Evolutionary conservation across 2,113 vertebrate genomes (phyloP), one percentile per base, ranked within the genome.

Genomic region (Chaetops frenatus): DNA sequence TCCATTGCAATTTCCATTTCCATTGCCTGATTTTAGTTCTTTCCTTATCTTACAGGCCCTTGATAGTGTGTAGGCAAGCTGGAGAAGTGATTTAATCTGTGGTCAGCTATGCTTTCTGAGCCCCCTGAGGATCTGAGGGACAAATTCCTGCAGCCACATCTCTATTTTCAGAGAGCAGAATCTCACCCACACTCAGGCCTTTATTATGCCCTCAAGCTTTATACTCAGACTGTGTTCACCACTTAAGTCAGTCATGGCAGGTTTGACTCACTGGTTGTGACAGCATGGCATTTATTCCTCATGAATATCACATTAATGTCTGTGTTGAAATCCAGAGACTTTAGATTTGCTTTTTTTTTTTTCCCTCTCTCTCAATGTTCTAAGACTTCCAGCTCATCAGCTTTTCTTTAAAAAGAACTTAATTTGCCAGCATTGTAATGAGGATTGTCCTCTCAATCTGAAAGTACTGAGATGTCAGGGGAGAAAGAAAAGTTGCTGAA

Each of bases 91-190:
- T 60, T 90, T 90, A 6, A 3, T 60, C 65, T 76, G 44, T 33
- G 20, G 14, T 71, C 20, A 74, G 9, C 24, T 23, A 10, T 42
- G 28, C 3, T 84, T 84, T 67, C 61, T 85, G 53, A 88, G 24
- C 6, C 48, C 9, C 5, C 40, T 0, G 0, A n/a, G 10, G 19
- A 45, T 28, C 80, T 83, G 12, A 25, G 64, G 47, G 6, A 22
- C 22, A 40, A 24, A 36, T 36, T 86, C 47, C 33, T 40, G 3
- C 51, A 91, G 58, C 33, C 15, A 57, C 18, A 19, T 27, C 7
- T 58, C 16, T 86, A 1, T 40, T 84, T 81, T 61, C 10, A 48
- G 42, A 31, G 22, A 54, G 22, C 10, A 74, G 44, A 81, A 51
- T 70, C 16, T 84, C 15, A 40, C 19, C 6, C 12, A 0, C 42